Conservation (phyloP, 2,888 invertebrate species). For the Tachystola acroxantha region DNA sequence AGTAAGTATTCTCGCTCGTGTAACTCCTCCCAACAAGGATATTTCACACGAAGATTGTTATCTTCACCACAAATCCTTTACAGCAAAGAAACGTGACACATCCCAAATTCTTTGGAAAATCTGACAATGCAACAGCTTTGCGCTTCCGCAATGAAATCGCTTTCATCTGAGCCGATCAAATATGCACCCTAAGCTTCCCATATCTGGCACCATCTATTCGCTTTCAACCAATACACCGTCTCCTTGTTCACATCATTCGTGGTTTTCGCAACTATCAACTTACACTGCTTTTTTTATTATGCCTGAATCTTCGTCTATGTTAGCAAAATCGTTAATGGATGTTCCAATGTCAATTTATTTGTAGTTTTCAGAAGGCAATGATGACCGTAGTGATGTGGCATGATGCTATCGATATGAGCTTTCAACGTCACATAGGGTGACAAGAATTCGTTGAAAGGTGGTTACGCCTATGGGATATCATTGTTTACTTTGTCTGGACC, state of each 20-base stretch:
- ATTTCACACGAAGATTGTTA: no score
- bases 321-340: slow-evolving; percentile 23
- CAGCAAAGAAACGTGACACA: neutral
- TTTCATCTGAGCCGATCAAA: slow-evolving; percentile 55
- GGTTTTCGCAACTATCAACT: neutral
- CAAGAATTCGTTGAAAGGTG: slow-evolving; percentile 36
- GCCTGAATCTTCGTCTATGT: neutral
- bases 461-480: slow-evolving; percentile 23
- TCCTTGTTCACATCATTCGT: slow-evolving; percentile 1
- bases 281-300: slow-evolving; percentile 10
- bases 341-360: neutral
- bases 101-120: neutral
- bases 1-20: no score
- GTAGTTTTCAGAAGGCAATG: slow-evolving; percentile 1
- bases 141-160: slow-evolving; percentile 18
- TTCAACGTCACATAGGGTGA: slow-evolving; percentile 37
- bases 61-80: neutral
- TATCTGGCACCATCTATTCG: slow-evolving; percentile 49
- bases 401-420: slow-evolving; percentile 61
- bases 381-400: slow-evolving; percentile 34
- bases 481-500: slow-evolving; percentile 13
- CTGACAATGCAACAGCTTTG: slow-evolving; percentile 8
- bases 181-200: slow-evolving; percentile 63
- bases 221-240: slow-evolving; percentile 18
- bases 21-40: no score